Evolutionary conservation across 2,888 invertebrate genomes (phyloP).

Genomic region (Thymelicus acteon): DNA sequence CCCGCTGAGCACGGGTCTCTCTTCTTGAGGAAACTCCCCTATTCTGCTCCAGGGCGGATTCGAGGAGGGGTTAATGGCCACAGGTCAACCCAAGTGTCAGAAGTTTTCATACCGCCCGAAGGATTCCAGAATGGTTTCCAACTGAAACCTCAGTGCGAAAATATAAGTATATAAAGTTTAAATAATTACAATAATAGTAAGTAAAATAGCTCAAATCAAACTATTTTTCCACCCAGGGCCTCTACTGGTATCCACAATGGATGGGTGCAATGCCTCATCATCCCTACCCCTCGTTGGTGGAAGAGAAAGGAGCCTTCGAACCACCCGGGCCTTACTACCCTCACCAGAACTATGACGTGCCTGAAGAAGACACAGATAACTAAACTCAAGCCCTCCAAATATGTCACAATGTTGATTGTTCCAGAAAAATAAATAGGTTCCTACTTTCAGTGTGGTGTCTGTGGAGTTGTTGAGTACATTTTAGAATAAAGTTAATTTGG

Average conservation of each 20-base stretch:
- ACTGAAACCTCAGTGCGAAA: no score
- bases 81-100: no score
- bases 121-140: no score
- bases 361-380: conserved; percentile 56
- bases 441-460: neutral
- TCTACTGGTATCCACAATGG: conserved; percentile 82
- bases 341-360: conserved; percentile 62
- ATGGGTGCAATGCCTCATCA: conserved; percentile 74
- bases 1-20: no score
- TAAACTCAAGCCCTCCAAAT: neutral
- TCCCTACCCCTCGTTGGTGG: conserved; percentile 58
- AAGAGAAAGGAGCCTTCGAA: conserved; percentile 55
- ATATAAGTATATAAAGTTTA: no score
- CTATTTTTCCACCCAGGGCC: conserved; percentile 56
- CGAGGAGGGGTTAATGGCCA: no score
- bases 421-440: neutral
- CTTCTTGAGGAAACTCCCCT: no score
- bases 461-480: neutral
- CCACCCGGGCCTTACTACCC: conserved; percentile 61
- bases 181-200: no score
- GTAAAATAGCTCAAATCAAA: no score
- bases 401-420: neutral
- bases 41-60: no score
- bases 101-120: no score
- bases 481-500: no score